Base-by-base conservation (phyloP, 1,140 invertebrate species). In the Drosophila takahashii region DNA sequence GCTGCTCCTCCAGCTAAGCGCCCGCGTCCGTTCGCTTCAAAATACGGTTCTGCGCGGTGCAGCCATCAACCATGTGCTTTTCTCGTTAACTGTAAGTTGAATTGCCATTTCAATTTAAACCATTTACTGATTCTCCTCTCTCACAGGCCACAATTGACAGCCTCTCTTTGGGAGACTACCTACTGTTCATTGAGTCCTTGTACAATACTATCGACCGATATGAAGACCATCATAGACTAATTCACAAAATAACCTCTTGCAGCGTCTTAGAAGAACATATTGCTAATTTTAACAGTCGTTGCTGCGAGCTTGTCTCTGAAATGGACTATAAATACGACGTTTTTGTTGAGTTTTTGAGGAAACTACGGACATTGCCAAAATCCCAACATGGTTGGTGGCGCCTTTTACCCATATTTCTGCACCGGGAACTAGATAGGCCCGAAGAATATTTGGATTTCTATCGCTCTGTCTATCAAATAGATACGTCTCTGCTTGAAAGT, bases 121-220 rank as follows among this genome's bases (percentile, higher is more conserved):
- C 4, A 27, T 6, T 36, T 5, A 15, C 7, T 32, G 26, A 37
- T 8, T 3, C 47, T 4, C 8, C 1, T 26, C 7, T 34, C 6
- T 53, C 77, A 1, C n/a, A 87, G 83, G 5, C 4, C 2, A 79
- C 71, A 8, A 52, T 70, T 15, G 18, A 52, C 6, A 37, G 29
- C 15, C 47, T 91, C 26, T 47, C 61, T 6, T 13, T 92, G 29
- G 9, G 52, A 2, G 85, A 92, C 34, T 90, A 86, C 42, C 34
- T 91, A 13, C 32, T 65, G 5, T 81, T 91, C 6, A 48, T 92
- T 6, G 85, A 90, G 45, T 54, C 74, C 3, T 62, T 92, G 13
- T 84, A 61, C 29, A 92, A 87, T 26, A 34, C 58, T 11, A 70
- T 52, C 2, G 90, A 92, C 54, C 5, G 26, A 4, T 90, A 69